Conservation (phyloP, 2,888 invertebrate species). For the Nymphalis urticae region DNA sequence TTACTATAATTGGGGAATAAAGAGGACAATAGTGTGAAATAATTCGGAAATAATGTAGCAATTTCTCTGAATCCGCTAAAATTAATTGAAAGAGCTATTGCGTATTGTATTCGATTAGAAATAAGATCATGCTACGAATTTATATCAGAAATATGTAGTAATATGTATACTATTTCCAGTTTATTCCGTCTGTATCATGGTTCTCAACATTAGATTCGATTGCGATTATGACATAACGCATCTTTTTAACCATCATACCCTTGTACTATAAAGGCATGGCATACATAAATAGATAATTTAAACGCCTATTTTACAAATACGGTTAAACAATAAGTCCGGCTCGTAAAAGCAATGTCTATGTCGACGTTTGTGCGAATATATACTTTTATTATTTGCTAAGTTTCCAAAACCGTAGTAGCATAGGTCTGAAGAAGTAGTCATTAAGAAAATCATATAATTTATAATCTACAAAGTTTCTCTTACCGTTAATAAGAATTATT, state of each 20-base stretch:
- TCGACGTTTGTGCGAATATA: no score
- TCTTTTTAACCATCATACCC: no score
- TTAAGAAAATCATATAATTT: constrained; percentile 8
- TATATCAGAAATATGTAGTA: not conserved
- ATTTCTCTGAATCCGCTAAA: not conserved
- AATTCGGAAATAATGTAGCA: constrained; percentile 5
- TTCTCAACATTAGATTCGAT: no score
- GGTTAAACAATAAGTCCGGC: not conserved
- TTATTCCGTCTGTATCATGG: not conserved
- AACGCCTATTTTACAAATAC: no score
- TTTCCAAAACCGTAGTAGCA: not conserved
- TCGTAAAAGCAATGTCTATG: not conserved
- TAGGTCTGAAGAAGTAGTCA: constrained; percentile 4
- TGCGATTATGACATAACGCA: no score
- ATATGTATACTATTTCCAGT: not conserved
- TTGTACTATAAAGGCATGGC: no score
- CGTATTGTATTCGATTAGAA: not conserved
- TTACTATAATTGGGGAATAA: constrained; percentile 30
- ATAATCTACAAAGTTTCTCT: constrained; percentile 15
- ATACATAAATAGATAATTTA: no score
- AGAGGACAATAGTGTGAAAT: constrained; percentile 3
- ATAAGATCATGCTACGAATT: not conserved
- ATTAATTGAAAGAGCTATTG: not conserved
- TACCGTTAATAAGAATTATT: constrained; percentile 15
- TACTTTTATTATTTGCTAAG: not conserved